Evolutionary conservation across 2,113 vertebrate species (phyloP), one percentile per base, ranked within the genome.

Genomic region (Serranochromis macrocephalus): DNA sequence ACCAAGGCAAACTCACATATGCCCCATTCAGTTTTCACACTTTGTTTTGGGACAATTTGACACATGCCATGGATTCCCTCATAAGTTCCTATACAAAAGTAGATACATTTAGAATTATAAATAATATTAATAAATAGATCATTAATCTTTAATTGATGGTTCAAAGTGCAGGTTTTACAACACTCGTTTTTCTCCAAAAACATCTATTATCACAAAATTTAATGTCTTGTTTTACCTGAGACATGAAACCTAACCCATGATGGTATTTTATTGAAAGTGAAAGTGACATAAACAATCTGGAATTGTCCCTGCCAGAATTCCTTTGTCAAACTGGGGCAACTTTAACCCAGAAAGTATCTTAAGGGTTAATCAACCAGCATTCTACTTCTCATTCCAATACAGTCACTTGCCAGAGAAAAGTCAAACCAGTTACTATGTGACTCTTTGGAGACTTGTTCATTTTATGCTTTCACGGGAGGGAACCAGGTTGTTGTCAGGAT

Each of bases 381-480:
- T 90, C 87, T 80, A 55, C 58, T 73, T 85, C 55, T 84, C 40
- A 61, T 82, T 66, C 86, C 4, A 58, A 84, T 51, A 12, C 4
- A 4, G 42, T 53, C 68, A 75, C 40, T 63, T 85, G 87, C 87
- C 87, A 92, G 82, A 87, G 83, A 80, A 83, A 90, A 91, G 89
- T 88, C 85, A 90, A 84, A 90, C 45, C 91, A 82, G 81, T 81
- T 88, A 31, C 83, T 79, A 42, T 89, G 87, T 82, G 87, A 89
- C 84, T 93, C 92, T 90, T 84, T 36, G 17, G 93, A 92, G 91
- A 92, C 57, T 82, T 83, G 80, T 88, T 82, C 87, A 87, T 92
- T 93, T 94, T 88, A 91, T 90, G 84, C 83, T 93, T 94, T 80
- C 88, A 85, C 51, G 29, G 93, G 91, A 94, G 93, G 87, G 88